Percentiles rank a stretch among this genome's conserved stretches.
Evolutionary conservation across 1,140 invertebrate species (phyloP).

Genomic region (Brachionus koreanus): DNA sequence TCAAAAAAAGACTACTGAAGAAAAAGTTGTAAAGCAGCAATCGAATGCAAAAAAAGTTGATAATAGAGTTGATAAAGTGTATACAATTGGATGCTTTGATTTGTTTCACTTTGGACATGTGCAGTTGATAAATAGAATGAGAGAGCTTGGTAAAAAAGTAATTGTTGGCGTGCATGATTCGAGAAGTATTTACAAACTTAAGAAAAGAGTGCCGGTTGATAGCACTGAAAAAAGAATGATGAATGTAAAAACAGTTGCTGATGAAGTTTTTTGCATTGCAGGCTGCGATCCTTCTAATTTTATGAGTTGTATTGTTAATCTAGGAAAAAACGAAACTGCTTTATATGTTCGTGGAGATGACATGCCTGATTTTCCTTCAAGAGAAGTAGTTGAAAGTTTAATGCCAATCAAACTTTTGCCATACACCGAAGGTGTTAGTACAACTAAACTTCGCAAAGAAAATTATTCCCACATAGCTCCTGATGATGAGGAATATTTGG

Average conservation of each 20-base stretch:
- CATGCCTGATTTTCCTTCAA: constrained; percentile 53
- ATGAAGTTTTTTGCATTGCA: constrained; percentile 53
- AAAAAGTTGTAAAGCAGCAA: neutral
- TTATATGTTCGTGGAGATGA: constrained; percentile 55
- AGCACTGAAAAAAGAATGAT: constrained; percentile 52
- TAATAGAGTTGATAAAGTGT: constrained; percentile 50
- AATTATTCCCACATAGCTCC: constrained; percentile 27
- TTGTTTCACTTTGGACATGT: constrained; percentile 53
- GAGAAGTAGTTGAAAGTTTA: constrained; percentile 50
- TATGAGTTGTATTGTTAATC: constrained; percentile 50
- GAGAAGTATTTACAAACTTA: constrained; percentile 50
- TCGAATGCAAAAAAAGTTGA: constrained; percentile 23
- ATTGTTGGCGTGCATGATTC: constrained; percentile 30
- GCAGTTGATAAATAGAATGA: constrained; percentile 49
- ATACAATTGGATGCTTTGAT: constrained; percentile 55
- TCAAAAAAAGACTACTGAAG: neutral
- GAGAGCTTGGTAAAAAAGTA: constrained; percentile 52
- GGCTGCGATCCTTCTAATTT: constrained; percentile 52
- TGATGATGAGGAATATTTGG: constrained; percentile 35
- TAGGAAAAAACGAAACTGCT: constrained; percentile 46
- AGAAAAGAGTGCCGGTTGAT: constrained; percentile 53
- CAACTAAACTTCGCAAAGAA: constrained; percentile 51
- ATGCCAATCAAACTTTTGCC: constrained; percentile 54
- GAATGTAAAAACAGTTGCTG: constrained; percentile 54
- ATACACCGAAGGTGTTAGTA: constrained; percentile 52